Evolutionary conservation across 2,113 vertebrate species (phyloP), one percentile per base, ranked within the genome.

Genomic region (Erinaceus europaeus): DNA sequence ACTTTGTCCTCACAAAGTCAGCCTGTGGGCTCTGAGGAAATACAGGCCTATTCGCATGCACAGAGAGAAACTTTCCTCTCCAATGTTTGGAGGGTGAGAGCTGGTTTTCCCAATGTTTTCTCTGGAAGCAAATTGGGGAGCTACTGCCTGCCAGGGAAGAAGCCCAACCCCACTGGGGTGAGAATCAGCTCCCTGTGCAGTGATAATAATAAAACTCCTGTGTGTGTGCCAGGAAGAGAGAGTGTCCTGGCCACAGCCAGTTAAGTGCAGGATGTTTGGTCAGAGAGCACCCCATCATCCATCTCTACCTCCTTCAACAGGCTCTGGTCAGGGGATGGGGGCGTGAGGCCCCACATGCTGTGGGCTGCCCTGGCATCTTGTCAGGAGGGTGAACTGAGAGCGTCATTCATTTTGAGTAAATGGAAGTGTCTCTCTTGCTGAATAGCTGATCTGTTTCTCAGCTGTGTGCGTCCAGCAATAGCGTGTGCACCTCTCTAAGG

Each of bases 91-190:
- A 67, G 50, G 65, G 76, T 20, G 61, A 82, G 84, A 77, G 59
- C 36, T 76, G 61, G 84, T 80, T 81, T 86, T 71, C 48, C 20
- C 29, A 62, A 13, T 87, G 55, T 93, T 95, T 85, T 88, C 83
- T 89, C 79, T 92, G 90, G 79, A 86, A 92, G 57, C 74, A 68
- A 36, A 53, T 13, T 12, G 62, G 62, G 67, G 77, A 44, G 69
- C 55, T 52, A 2, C 13, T 48, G 71, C 44, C 65, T 77, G 80
- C 69, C 69, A 25, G 57, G 69, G 64, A 67, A 77, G 93, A 88
- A 95, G 78, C 77, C 34, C 18, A 57, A 81, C 46, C 64, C 59
- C 53, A 4, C 10, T 15, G 27, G 14, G 15, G 14, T 42, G 44
- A 68, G 88, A 76, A 57, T 44, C 50, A 57, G 57, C 65, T 29